phyloP scores from a whole-genome alignment of 2,888 invertebrate genomes.

The Mylabris sibirica region DNA sequence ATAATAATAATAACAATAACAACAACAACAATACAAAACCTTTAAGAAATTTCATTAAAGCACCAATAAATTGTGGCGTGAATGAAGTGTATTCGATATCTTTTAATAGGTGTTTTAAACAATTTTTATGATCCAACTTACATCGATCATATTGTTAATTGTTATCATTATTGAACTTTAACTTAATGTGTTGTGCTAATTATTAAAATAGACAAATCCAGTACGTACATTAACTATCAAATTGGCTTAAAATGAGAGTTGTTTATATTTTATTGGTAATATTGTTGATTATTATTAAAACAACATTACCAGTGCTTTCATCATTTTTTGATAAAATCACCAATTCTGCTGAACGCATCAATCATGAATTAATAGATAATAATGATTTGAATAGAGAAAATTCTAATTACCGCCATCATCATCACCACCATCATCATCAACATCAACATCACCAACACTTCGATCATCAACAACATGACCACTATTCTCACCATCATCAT shows the following conservation, averaged over 20 bases:
- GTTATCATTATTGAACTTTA: neutral
- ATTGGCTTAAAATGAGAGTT: neutral
- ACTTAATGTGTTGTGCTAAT: no score
- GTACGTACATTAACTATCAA: neutral
- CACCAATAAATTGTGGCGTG: constrained; percentile 11
- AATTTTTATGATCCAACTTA: neutral
- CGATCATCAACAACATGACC: neutral
- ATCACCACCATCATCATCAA: neutral
- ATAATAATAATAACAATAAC: neutral
- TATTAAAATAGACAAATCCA: no score
- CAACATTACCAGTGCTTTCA: neutral
- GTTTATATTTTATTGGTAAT: neutral
- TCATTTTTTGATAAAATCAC: neutral
- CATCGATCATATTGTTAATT: neutral
- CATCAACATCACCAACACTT: neutral
- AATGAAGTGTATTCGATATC: constrained; percentile 13
- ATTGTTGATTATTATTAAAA: neutral
- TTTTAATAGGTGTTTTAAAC: constrained; percentile 14
- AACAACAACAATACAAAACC: neutral
- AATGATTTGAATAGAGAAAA: constrained; percentile 13
- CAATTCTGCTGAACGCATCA: neutral
- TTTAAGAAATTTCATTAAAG: constrained; percentile 17
- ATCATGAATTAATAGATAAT: constrained; percentile 15
- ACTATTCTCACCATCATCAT: neutral
- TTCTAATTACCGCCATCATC: neutral